Conservation (phyloP, 2,797 vertebrate genomes). For the Enteromius treurensis region DNA sequence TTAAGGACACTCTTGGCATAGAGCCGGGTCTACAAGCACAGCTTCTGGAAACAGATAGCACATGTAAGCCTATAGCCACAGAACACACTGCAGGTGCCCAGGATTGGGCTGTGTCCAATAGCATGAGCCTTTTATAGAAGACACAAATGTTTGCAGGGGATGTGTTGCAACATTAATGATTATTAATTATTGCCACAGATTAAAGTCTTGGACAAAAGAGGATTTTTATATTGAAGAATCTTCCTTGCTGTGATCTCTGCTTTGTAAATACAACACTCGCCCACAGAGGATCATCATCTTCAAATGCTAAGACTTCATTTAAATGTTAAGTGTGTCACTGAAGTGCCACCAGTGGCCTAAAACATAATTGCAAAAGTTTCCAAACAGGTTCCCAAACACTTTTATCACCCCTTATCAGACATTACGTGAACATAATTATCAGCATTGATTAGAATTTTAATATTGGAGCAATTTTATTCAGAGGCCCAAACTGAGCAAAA, state of each 20-base stretch:
- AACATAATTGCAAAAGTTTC: background rate
- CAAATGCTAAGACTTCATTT: background rate
- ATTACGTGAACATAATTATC: background rate
- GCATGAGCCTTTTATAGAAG: conserved; percentile 35
- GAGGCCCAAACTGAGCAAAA: background rate
- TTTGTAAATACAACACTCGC: background rate
- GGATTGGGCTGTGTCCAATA: conserved; percentile 41
- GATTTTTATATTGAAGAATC: conserved; percentile 15
- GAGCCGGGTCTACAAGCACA: conserved; percentile 66
- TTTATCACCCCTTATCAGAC: background rate
- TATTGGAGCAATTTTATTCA: background rate
- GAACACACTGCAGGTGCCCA: conserved; percentile 34
- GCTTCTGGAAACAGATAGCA: conserved; percentile 71
- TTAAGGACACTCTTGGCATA: conserved; percentile 74
- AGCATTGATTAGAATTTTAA: background rate
- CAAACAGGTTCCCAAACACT: background rate
- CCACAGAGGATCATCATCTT: conserved; percentile 4
- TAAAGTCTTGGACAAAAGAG: conserved; percentile 1
- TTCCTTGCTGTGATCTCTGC: conserved; percentile 18
- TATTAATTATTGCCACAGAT: conserved; percentile 36
- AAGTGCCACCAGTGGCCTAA: conserved; percentile 6
- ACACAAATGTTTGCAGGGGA: conserved; percentile 15
- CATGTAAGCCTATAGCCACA: conserved; percentile 50
- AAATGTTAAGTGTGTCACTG: conserved; percentile 13
- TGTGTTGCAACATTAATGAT: conserved; percentile 27